Percentiles rank a stretch among this genome's conserved stretches.
Conservation (phyloP, 2,888 invertebrate species). For the Orthosia incerta region DNA sequence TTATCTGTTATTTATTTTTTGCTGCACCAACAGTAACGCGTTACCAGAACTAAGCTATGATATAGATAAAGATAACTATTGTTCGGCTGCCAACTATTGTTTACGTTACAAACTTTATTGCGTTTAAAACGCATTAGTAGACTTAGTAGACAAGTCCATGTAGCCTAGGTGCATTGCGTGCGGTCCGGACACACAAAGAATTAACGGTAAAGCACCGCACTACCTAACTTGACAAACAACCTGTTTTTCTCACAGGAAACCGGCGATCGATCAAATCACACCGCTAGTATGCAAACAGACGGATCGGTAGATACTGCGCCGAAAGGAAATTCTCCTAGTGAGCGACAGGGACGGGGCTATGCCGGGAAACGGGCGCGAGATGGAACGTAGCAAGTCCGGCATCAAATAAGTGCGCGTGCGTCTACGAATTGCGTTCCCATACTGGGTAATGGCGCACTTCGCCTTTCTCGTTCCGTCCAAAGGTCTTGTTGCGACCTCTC, state of each 20-base stretch:
- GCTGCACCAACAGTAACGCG: background rate
- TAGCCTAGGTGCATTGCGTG: slow-evolving; percentile 69
- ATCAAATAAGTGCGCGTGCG: slow-evolving; percentile 83
- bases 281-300: slow-evolving; percentile 85
- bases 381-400: slow-evolving; percentile 84
- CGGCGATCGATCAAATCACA: slow-evolving; percentile 87
- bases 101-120: slow-evolving; percentile 51
- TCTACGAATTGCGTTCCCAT: slow-evolving; percentile 89
- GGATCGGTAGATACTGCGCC: slow-evolving; percentile 80
- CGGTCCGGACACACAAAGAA: slow-evolving; percentile 77
- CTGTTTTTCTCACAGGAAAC: slow-evolving; percentile 88
- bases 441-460: slow-evolving; percentile 87
- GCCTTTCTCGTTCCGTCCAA: slow-evolving; percentile 83
- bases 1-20: slow-evolving; percentile 3
- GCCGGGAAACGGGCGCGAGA: slow-evolving; percentile 73
- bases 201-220: slow-evolving; percentile 82
- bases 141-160: slow-evolving; percentile 64
- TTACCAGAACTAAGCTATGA: slow-evolving; percentile 20
- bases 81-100: slow-evolving; percentile 51
- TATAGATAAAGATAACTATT: slow-evolving; percentile 36
- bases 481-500: slow-evolving; percentile 80
- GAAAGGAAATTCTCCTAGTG: slow-evolving; percentile 73
- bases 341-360: slow-evolving; percentile 79
- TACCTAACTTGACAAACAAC: slow-evolving; percentile 86
- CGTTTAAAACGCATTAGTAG: slow-evolving; percentile 56